Conservation (phyloP, 2,888 invertebrate species). For the Perdita meconis region DNA sequence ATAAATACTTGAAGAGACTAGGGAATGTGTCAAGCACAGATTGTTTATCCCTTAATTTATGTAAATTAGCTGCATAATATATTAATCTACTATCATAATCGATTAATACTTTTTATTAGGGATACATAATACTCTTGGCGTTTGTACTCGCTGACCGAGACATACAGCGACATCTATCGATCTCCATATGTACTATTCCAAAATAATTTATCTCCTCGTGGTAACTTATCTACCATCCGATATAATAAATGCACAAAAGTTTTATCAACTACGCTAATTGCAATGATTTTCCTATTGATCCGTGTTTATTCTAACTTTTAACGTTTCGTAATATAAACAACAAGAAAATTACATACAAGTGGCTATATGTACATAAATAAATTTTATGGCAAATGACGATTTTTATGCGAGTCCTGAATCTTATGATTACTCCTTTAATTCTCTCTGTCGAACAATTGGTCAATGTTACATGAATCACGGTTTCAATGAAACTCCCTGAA, state of each 20-base stretch:
- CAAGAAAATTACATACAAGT: slow-evolving; percentile 14
- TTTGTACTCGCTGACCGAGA: slow-evolving; percentile 19
- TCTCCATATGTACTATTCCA: neutral
- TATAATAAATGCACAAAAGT: too few relatives aligned
- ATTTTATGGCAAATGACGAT: slow-evolving; percentile 38
- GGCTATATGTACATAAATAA: slow-evolving; percentile 35
- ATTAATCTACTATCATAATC: neutral
- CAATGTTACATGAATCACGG: neutral
- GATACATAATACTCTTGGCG: neutral
- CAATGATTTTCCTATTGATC: neutral
- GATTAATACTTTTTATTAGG: neutral
- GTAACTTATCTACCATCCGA: slow-evolving; percentile 7
- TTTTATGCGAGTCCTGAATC: slow-evolving; percentile 18
- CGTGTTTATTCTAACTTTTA: neutral
- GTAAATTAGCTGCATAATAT: neutral
- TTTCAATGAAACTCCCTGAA: neutral
- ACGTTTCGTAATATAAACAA: neutral
- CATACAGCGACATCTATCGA: slow-evolving; percentile 42
- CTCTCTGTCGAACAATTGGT: neutral
- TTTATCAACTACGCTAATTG: neutral
- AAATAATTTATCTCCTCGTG: neutral
- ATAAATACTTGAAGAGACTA: slow-evolving; percentile 6
- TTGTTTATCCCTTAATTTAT: slow-evolving; percentile 2
- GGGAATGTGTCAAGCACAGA: neutral
- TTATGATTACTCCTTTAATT: slow-evolving; percentile 15